A percentile compares a stretch with the other conserved stretches of the same genome.
phyloP scores from a whole-genome alignment of 2,888 invertebrate species.

The Macaria liturata region DNA sequence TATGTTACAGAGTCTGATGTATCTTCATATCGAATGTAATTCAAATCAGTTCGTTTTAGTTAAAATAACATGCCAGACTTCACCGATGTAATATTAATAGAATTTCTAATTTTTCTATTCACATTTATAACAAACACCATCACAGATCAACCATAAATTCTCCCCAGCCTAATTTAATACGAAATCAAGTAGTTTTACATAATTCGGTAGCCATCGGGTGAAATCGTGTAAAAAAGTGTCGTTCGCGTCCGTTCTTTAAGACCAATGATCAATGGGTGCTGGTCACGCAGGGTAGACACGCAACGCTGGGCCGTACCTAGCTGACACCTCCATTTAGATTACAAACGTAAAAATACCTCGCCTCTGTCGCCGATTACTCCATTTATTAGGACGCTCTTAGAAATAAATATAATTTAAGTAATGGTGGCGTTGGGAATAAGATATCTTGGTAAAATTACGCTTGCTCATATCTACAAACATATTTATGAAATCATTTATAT shows the following conservation, averaged over 20 bases:
- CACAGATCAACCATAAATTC: too few species aligned
- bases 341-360: conserved; percentile 65
- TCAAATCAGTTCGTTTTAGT: too few species aligned
- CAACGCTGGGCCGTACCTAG: conserved; percentile 45
- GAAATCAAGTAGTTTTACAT: conserved; percentile 5
- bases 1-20: too few species aligned
- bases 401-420: conserved; percentile 17
- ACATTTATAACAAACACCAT: too few species aligned
- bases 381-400: conserved; percentile 50
- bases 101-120: too few species aligned
- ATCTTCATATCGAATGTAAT: too few species aligned
- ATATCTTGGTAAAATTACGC: too few species aligned
- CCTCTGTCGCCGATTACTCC: conserved; percentile 57
- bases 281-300: conserved; percentile 70
- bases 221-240: conserved; percentile 60
- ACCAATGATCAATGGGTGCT: conserved; percentile 65
- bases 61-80: too few species aligned
- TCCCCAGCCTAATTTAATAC: neutral
- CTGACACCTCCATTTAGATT: conserved; percentile 62
- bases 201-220: conserved; percentile 19
- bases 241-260: conserved; percentile 60
- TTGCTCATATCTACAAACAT: too few species aligned
- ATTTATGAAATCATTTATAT: too few species aligned
- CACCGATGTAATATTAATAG: too few species aligned
- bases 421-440: neutral